Evolutionary conservation across 2,797 vertebrate species (phyloP).

Genomic region (Schizopygopsis pylzovi): DNA sequence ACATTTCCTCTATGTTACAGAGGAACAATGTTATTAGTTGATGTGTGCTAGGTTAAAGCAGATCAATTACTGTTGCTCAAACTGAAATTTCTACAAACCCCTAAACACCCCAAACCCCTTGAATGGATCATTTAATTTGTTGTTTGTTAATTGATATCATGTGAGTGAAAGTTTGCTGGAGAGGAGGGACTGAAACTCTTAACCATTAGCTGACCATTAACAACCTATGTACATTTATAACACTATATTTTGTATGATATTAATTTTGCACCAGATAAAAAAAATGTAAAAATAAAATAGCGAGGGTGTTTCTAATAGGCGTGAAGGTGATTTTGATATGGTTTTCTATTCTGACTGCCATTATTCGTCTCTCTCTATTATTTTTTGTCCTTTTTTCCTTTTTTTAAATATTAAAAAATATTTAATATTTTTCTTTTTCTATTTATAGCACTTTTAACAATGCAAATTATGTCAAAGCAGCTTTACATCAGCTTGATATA

Average conservation of each 20-base stretch:
- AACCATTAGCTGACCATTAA: not conserved
- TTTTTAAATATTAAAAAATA: too few species aligned
- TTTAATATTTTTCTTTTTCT: too few species aligned
- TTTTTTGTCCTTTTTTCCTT: too few species aligned
- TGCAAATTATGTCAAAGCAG: too few species aligned
- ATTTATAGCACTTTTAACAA: too few species aligned
- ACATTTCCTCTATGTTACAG: not conserved
- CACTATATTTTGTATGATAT: not conserved
- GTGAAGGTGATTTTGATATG: not conserved
- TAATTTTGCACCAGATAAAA: not conserved
- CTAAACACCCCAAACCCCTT: not conserved
- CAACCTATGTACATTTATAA: not conserved
- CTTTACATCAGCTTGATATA: too few species aligned
- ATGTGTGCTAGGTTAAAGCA: not conserved
- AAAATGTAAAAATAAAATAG: not conserved
- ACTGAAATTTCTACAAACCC: not conserved
- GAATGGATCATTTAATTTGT: not conserved
- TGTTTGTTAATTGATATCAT: not conserved
- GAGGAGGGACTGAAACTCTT: not conserved
- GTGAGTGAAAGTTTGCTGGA: not conserved
- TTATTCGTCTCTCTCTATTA: too few species aligned
- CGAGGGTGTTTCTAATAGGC: not conserved
- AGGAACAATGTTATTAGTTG: not conserved
- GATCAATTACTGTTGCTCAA: not conserved
- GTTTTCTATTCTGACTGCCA: too few species aligned